Base-by-base conservation (phyloP, 2,797 vertebrate species). In the Macropodus opercularis region DNA sequence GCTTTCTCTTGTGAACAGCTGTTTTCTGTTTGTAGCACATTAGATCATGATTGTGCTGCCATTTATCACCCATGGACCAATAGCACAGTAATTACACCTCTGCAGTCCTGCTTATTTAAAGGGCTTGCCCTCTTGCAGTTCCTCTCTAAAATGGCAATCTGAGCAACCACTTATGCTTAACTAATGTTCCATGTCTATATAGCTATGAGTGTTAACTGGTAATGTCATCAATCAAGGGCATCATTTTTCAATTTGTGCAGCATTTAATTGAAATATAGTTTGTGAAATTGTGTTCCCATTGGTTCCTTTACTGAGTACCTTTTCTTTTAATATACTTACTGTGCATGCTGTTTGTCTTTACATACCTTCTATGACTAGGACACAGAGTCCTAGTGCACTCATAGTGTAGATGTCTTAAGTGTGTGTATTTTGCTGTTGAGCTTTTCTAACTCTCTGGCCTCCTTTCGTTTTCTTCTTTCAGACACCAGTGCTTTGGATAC, bases 401-500 rank as follows among this genome's bases (percentile, higher is more conserved):
- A n/a, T n/a, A n/a, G n/a, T n/a, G n/a, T n/a, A n/a, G n/a, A n/a
- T n/a, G n/a, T n/a, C n/a, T n/a, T n/a, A n/a, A n/a, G n/a, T 72
- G 51, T 68, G 42, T 77, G 29, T 26, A 21, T 65, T n/a, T 59
- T 77, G 65, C 17, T 32, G 54, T 31, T 67, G 27, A 51, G 42
- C 61, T 69, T 52, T 69, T 91, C 91, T 97, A 94, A 96, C 83
- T 56, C 75, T 22, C 89, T 76, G 80, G 79, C 71, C 77, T 90
- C 71, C 90, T 94, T 86, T 94, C 89, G 86, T 81, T 88, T 94
- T 94, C 93, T 86, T 65, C 83, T 95, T 95, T 90, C 96, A 98
- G 97, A 98, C 88, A 94, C 89, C 95, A 90, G 78, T 93, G 94
- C 94, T 94, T 91, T 96, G 96, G 96, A 98, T 86, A 90, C 96